Conservation (phyloP, 2,113 vertebrate genomes). For the Chaetodon auriga region DNA sequence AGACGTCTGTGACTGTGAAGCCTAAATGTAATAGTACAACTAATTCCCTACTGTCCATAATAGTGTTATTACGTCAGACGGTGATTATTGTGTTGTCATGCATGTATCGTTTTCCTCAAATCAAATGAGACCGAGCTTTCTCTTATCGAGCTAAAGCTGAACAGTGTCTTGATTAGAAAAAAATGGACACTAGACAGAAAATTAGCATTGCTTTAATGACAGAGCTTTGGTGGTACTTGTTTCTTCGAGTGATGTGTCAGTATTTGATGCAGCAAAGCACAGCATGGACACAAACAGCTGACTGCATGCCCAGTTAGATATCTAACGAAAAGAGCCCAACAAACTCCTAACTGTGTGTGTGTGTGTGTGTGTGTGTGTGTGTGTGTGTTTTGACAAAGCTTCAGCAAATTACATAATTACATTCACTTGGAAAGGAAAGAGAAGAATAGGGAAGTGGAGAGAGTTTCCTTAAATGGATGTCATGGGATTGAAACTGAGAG, state of each 20-base stretch:
- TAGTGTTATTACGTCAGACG: not conserved
- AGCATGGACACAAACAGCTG: not conserved
- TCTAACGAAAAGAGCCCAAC: not conserved
- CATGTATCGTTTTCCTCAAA: not conserved
- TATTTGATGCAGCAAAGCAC: not conserved
- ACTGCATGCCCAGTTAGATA: not conserved
- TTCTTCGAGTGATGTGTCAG: not conserved
- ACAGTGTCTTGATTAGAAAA: not conserved
- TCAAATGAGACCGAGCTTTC: not conserved
- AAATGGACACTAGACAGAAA: not conserved
- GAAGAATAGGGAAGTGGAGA: constrained; percentile 40
- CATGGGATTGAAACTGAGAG: constrained; percentile 55
- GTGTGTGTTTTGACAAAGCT: not conserved
- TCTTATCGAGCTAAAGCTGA: not conserved
- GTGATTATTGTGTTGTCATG: not conserved
- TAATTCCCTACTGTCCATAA: not conserved
- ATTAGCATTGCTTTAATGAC: not conserved
- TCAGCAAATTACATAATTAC: not conserved
- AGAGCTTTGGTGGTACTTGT: not conserved
- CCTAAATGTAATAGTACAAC: not conserved
- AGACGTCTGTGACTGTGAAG: not conserved
- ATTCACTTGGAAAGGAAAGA: not conserved
- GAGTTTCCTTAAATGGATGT: constrained; percentile 47
- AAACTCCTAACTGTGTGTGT: not conserved
- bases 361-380: not conserved